These are phyloP conservation scores for Stenurella melanura DNA, from an alignment of 2,888 invertebrate species.

Conservation along the genomic window DNA sequence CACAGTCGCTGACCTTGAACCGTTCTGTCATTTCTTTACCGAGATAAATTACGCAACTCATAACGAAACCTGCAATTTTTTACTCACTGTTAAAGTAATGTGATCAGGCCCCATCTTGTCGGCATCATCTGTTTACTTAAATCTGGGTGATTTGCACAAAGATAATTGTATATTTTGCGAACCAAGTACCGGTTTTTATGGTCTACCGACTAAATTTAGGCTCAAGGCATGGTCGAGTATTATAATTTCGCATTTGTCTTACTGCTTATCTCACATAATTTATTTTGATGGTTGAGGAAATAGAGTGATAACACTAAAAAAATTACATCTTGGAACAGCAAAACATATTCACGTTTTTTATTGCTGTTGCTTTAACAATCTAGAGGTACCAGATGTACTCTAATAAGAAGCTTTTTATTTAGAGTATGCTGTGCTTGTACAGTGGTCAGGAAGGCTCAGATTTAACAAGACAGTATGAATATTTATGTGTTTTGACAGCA, in stretches of 20 bases:
- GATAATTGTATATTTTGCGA: constrained; percentile 47
- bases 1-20: constrained; percentile 33
- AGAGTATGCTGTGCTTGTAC: neutral
- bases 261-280: constrained; percentile 30
- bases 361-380: constrained; percentile 4
- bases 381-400: constrained; percentile 6
- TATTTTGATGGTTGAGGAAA: constrained; percentile 34
- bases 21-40: constrained; percentile 10
- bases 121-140: constrained; percentile 44
- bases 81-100: constrained; percentile 9
- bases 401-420: constrained; percentile 30
- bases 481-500: constrained; percentile 1
- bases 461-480: constrained; percentile 7
- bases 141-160: constrained; percentile 43
- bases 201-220: constrained; percentile 32
- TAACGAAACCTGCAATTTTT: constrained; percentile 2
- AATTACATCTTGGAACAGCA: constrained; percentile 8
- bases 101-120: constrained; percentile 29
- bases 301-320: constrained; percentile 30
- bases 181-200: constrained; percentile 37
- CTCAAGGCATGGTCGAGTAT: constrained; percentile 20
- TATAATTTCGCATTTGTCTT: constrained; percentile 28
- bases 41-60: constrained; percentile 20
- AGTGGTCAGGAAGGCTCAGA: neutral
- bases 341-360: constrained; percentile 24